Evolutionary conservation across 2,797 vertebrate genomes (phyloP).

Genomic region (Takifugu rubripes): DNA sequence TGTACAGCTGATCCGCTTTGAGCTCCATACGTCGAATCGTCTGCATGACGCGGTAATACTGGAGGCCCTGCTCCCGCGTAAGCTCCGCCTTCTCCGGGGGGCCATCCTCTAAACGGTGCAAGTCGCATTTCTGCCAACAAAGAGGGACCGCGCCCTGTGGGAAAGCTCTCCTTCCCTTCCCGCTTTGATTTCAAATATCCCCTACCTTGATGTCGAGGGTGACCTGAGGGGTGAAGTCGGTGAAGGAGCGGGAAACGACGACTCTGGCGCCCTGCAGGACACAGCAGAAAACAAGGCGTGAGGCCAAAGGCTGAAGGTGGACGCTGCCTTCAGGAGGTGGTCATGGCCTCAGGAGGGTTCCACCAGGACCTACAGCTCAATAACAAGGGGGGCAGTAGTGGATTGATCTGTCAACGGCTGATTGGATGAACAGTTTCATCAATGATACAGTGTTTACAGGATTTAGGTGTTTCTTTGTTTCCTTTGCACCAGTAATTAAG

Average conservation of each 20-base stretch:
- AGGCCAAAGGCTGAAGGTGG: no score
- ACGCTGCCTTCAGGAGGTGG: constrained; percentile 5
- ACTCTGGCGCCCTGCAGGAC: constrained; percentile 77
- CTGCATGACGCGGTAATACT: constrained; percentile 93
- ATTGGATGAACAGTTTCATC: neutral
- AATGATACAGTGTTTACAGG: no score
- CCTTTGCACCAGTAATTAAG: no score
- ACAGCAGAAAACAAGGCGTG: constrained; percentile 1
- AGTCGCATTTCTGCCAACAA: constrained; percentile 80
- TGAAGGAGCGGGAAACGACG: constrained; percentile 78
- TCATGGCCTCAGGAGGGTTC: neutral
- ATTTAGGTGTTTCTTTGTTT: no score
- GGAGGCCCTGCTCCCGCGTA: constrained; percentile 89
- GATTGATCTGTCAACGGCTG: neutral
- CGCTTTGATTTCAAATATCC: no score
- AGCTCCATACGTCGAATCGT: constrained; percentile 92
- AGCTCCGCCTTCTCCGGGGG: constrained; percentile 77
- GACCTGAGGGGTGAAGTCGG: constrained; percentile 84
- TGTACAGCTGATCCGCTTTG: constrained; percentile 95
- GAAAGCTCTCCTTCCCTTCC: no score
- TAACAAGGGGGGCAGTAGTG: constrained; percentile 15
- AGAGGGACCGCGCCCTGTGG: neutral
- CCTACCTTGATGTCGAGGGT: constrained; percentile 89
- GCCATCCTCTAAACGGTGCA: constrained; percentile 87
- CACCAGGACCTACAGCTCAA: neutral